These are phyloP conservation scores for Tenrec ecaudatus DNA, from an alignment of 2,113 vertebrate genomes.

Conservation along the genomic window DNA sequence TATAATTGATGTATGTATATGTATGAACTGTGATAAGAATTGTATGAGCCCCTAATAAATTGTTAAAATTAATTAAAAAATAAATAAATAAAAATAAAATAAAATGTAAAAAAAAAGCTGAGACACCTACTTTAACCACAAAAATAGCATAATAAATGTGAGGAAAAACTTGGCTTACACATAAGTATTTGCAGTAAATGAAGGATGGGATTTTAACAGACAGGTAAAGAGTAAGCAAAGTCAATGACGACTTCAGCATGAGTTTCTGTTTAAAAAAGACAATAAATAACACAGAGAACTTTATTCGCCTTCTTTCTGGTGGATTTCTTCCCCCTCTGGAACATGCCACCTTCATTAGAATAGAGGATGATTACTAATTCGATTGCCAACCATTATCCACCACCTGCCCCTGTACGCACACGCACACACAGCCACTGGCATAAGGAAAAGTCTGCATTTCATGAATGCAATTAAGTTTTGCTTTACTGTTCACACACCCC, in stretches of 20 bases:
- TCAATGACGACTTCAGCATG: not conserved
- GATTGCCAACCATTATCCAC: not conserved
- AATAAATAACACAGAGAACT: not conserved
- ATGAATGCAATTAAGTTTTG: not conserved
- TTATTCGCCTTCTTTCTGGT: not conserved
- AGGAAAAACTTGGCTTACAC: no score
- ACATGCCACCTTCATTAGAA: not conserved
- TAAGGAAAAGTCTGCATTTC: not conserved
- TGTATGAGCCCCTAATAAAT: no score
- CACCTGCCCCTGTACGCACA: not conserved
- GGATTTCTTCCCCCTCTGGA: not conserved
- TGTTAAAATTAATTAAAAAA: no score
- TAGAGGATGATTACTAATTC: not conserved
- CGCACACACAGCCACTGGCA: not conserved
- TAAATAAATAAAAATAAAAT: no score
- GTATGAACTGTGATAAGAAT: no score
- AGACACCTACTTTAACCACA: no score
- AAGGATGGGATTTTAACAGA: not conserved
- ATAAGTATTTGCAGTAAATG: not conserved
- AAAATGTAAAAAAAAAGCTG: no score
- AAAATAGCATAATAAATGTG: no score
- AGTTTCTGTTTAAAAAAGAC: constrained; percentile 20
- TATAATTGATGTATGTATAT: no score
- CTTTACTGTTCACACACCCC: not conserved
- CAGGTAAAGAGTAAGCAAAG: not conserved